Percentiles rank a stretch among this genome's conserved stretches.
Evolutionary conservation across 1,140 invertebrate species (phyloP).

Genomic region (Cherax quadricarinatus): DNA sequence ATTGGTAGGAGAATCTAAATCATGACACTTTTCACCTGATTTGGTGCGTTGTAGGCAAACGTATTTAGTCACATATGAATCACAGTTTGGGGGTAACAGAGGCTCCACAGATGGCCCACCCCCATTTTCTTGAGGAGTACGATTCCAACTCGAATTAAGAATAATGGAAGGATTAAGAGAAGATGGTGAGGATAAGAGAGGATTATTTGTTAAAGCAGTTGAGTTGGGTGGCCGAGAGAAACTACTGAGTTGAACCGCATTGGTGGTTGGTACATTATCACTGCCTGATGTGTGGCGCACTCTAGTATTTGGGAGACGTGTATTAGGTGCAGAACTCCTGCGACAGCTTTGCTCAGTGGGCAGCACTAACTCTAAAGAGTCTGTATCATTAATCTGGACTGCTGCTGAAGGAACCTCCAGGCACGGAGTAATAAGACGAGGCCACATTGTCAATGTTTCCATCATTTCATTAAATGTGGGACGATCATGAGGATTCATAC

Average conservation of each 20-base stretch:
- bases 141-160: constrained; percentile 58
- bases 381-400: constrained; percentile 64
- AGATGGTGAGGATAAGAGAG: constrained; percentile 19
- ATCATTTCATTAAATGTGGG: constrained; percentile 83
- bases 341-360: constrained; percentile 33
- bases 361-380: constrained; percentile 55
- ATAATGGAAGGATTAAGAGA: constrained; percentile 12
- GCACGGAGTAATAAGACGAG: constrained; percentile 66
- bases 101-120: constrained; percentile 66
- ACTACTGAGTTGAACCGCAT: constrained; percentile 4
- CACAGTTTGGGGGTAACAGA: constrained; percentile 62
- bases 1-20: constrained; percentile 55
- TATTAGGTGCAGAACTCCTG: constrained; percentile 44
- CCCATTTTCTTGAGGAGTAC: constrained; percentile 64
- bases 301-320: constrained; percentile 38
- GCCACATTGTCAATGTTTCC: constrained; percentile 51
- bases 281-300: constrained; percentile 26
- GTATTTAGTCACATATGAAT: constrained; percentile 65
- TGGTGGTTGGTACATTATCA: constrained; percentile 19
- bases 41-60: constrained; percentile 64
- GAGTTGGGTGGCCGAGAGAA: constrained; percentile 17
- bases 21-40: constrained; percentile 50
- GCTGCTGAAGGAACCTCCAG: constrained; percentile 61
- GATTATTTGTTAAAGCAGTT: constrained; percentile 12
- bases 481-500: constrained; percentile 82